These are phyloP conservation scores for Harpagoxenus sublaevis DNA, from an alignment of 2,888 invertebrate genomes.

Conservation along the genomic window DNA sequence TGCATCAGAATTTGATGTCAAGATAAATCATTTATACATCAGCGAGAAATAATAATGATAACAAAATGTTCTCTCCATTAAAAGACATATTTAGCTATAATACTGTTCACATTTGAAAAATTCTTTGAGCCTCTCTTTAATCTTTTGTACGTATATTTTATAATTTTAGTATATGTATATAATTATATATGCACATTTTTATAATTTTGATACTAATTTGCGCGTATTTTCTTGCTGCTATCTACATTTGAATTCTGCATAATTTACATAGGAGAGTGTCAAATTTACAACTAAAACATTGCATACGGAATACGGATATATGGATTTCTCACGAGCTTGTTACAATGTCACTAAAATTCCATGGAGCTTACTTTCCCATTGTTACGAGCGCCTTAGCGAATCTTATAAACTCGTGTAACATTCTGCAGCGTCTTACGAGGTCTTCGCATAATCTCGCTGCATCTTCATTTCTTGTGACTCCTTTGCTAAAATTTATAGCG, in stretches of 20 bases:
- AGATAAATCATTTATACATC: slow-evolving; percentile 6
- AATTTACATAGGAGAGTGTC: background rate
- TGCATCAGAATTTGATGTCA: slow-evolving; percentile 30
- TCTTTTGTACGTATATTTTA: background rate
- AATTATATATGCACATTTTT: background rate
- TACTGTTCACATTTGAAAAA: background rate
- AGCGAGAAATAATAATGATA: background rate
- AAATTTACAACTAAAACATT: slow-evolving; percentile 16
- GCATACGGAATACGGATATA: background rate
- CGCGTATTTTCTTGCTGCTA: background rate
- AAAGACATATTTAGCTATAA: background rate
- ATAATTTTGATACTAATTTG: background rate
- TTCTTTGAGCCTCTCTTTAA: background rate
- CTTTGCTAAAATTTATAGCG: slow-evolving; percentile 38
- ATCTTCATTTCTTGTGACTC: slow-evolving; percentile 45
- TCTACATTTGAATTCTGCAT: background rate
- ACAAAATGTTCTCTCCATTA: background rate
- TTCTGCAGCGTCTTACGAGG: slow-evolving; percentile 27
- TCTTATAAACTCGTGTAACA: slow-evolving; percentile 35
- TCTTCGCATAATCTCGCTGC: slow-evolving; percentile 35
- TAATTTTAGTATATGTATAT: background rate
- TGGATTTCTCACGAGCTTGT: slow-evolving; percentile 27
- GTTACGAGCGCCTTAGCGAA: slow-evolving; percentile 21
- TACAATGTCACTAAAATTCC: slow-evolving; percentile 35
- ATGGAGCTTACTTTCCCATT: slow-evolving; percentile 28